phyloP scores from a whole-genome alignment of 92 coral and sea anemone genomes.

The Virgularia gustaviana region DNA sequence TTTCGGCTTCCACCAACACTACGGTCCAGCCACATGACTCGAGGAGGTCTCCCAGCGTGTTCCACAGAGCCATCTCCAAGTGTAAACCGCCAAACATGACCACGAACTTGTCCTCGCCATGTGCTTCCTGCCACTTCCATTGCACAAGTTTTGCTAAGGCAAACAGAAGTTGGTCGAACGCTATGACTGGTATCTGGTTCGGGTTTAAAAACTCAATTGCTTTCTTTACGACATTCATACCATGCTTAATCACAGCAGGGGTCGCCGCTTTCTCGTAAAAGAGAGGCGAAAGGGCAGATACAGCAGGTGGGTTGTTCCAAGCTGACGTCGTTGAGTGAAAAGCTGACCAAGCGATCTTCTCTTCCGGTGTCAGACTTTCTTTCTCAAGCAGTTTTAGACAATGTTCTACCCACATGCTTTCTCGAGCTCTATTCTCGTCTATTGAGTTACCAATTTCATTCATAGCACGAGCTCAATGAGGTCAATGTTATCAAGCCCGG shows the following conservation, averaged over 20 bases:
- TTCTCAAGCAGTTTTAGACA: neutral
- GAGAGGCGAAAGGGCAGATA: constrained; percentile 47
- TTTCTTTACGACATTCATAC: neutral
- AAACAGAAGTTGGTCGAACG: constrained; percentile 5
- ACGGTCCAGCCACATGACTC: neutral
- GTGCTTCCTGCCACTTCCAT: neutral
- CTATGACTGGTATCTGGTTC: neutral
- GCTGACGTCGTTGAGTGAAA: constrained; percentile 39
- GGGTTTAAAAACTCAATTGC: neutral
- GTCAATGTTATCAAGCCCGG: constrained; percentile 57
- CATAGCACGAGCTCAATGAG: no score
- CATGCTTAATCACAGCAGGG: neutral
- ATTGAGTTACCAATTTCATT: no score
- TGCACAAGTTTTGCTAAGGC: neutral
- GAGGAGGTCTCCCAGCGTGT: neutral
- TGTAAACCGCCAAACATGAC: constrained; percentile 23
- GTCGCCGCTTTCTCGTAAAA: constrained; percentile 32
- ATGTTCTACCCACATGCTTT: constrained; percentile 34
- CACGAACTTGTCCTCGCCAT: neutral
- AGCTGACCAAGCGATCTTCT: constrained; percentile 54
- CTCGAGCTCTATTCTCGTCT: neutral
- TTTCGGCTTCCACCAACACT: neutral
- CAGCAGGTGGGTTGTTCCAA: constrained; percentile 52
- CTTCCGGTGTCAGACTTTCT: constrained; percentile 7
- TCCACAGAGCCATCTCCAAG: constrained; percentile 1